Base-by-base conservation (phyloP, 2,888 invertebrate species). In the Cyclophora punctaria region DNA sequence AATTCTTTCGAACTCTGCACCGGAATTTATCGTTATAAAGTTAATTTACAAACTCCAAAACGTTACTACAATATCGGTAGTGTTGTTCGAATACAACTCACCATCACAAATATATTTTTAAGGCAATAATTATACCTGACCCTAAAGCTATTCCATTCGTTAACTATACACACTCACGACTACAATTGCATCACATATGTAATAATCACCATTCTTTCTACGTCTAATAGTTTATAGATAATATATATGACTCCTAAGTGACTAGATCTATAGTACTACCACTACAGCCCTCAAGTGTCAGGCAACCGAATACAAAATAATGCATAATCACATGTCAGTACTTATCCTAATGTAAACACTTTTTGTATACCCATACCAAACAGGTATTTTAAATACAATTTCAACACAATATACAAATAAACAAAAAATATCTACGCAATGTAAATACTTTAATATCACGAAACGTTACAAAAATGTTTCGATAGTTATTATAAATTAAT, bases 181-280 rank as follows among this genome's bases (percentile, higher is more conserved):
- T 73, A 72, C 65, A 59, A 20, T 71, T 73, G 73, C 81, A 81
- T 81, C 79, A 81, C 78, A 80, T 76, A 66, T 69, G 63, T 71
- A 73, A 59, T 65, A 74, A 78, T 79, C 78, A 80, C 79, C 70
- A 69, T 71, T 67, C 62, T 65, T 65, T 68, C 81, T 82, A 83
- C 75, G 60, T 48, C 75, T 78, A 80, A 64, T 62, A 63, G 60
- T 68, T 71, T 20, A 20, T 20, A 20, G 20, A 20, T 20, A 20
- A 20, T 20, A 75, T 62, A 55, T 57, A 52, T 56, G 53, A 61
- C 55, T 60, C 59, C 61, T 62, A 64, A 54, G 59, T 65, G 59
- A 65, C 71, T 71, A 74, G 54, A 58, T 48, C 64, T 67, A 66
- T 57, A 4, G 33, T 34, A 44, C 44, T 48, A 65, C 41, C 37